Evolutionary conservation across 2,797 vertebrate genomes (phyloP).

Genomic region (Mormyrops boulengeri): DNA sequence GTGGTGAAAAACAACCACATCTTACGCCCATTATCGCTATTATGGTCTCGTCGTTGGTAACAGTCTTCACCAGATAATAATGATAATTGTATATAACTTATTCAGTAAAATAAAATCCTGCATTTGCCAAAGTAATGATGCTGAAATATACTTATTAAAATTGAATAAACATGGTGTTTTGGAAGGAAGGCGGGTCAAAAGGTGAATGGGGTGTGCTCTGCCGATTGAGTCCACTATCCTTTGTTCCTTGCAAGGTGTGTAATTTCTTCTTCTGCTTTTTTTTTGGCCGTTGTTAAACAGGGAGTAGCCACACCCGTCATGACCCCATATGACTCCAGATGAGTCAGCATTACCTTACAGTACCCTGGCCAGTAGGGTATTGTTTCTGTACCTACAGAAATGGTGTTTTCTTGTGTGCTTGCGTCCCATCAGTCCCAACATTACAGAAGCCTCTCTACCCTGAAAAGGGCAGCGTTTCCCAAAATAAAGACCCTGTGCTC

Average conservation of each 20-base stretch:
- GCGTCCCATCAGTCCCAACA: background rate
- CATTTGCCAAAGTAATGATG: background rate
- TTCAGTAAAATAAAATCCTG: background rate
- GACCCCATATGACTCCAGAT: background rate
- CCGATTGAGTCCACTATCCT: background rate
- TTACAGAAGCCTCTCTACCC: background rate
- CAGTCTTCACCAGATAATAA: background rate
- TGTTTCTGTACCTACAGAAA: background rate
- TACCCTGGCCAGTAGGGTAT: background rate
- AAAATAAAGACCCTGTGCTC: background rate
- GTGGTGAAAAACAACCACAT: constrained; percentile 50
- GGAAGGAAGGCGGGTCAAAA: background rate
- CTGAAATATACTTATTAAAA: background rate
- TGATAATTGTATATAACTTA: background rate
- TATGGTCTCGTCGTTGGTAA: background rate
- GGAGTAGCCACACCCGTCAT: background rate
- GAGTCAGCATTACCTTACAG: background rate
- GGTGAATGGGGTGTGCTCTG: background rate
- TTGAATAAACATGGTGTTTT: background rate
- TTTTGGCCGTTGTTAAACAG: background rate
- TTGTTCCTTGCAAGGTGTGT: background rate
- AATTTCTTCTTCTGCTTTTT: background rate
- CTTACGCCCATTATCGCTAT: constrained; percentile 42
- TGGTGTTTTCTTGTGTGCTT: background rate
- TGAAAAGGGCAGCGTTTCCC: background rate